A percentile compares a stretch with the other conserved stretches of the same genome.
Evolutionary conservation across 2,888 invertebrate species (phyloP).

Genomic region (Rhopalosiphum nymphaeae): DNA sequence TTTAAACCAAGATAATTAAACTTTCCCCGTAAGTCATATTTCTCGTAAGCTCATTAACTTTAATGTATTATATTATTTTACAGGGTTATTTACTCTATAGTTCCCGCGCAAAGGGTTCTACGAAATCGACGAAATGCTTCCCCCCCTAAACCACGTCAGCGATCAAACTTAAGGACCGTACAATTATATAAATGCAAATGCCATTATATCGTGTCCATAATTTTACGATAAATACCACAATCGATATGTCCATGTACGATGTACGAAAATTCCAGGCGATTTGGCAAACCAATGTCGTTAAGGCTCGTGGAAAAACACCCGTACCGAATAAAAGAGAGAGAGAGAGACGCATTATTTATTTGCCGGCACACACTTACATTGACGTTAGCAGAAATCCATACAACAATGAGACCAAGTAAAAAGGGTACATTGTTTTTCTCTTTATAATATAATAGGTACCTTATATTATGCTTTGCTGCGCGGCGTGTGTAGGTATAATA

Average conservation of each 20-base stretch:
- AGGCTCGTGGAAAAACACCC: background rate
- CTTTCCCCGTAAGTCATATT: conserved; percentile 12
- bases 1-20: background rate
- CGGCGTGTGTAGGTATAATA: background rate
- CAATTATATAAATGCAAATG: background rate
- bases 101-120: background rate
- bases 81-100: background rate
- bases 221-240: background rate
- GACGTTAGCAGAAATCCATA: background rate
- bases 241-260: background rate
- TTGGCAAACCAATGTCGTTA: background rate
- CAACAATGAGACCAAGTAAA: conserved; percentile 29
- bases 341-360: background rate
- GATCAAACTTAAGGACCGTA: background rate
- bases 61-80: background rate
- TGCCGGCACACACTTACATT: background rate
- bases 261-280: background rate
- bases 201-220: background rate
- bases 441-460: conserved; percentile 20
- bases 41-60: background rate
- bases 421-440: conserved; percentile 47
- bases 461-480: background rate
- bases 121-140: background rate
- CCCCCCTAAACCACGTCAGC: background rate
- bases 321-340: background rate